Conservation (phyloP, 2,113 vertebrate species). For the Ascaphus truei region DNA sequence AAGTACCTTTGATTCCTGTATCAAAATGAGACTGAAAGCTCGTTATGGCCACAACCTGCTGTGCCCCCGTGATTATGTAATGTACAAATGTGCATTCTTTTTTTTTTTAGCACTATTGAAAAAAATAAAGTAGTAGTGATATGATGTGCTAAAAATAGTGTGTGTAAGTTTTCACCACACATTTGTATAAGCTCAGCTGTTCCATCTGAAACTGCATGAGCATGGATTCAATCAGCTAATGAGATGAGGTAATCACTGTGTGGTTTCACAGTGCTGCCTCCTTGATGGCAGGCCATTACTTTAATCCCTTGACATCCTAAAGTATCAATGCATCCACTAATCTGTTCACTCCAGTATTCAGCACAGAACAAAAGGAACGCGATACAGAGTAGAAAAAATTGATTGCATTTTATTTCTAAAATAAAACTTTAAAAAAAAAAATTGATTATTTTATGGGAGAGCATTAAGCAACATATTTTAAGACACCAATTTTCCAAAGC, state of each 20-base stretch:
- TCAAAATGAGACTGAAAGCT: too few relatives aligned
- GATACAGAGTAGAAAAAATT: background rate
- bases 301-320: conserved; percentile 50
- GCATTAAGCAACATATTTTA: too few relatives aligned
- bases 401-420: background rate
- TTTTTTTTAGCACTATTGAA: conserved; percentile 26
- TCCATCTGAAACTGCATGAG: background rate
- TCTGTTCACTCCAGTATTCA: conserved; percentile 43
- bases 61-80: too few relatives aligned
- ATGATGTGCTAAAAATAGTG: too few relatives aligned
- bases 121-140: conserved; percentile 13
- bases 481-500: too few relatives aligned
- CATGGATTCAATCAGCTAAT: conserved; percentile 57
- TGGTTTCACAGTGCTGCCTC: conserved; percentile 45
- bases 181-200: conserved; percentile 36
- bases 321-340: conserved; percentile 46
- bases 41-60: too few relatives aligned
- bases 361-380: conserved; percentile 28
- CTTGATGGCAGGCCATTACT: conserved; percentile 53
- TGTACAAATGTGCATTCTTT: rapidly evolving
- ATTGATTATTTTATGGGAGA: too few relatives aligned
- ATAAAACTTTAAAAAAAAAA: too few relatives aligned
- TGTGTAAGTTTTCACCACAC: background rate
- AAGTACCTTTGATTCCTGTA: too few relatives aligned
- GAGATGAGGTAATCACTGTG: conserved; percentile 57